Base-by-base conservation (phyloP, 64 coral and sea anemone species). In the Catalaphyllia jardinei region DNA sequence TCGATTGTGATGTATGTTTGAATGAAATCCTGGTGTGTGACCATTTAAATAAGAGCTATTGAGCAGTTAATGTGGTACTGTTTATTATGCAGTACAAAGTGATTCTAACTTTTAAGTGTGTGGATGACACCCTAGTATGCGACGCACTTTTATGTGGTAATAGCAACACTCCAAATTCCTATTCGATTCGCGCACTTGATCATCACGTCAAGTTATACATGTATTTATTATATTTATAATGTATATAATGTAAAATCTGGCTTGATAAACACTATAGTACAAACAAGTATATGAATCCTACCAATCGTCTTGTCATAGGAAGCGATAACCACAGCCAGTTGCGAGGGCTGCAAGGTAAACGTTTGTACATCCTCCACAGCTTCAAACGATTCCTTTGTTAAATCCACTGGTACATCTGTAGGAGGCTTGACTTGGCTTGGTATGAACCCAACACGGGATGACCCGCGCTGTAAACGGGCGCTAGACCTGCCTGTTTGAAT, bases 231-330 rank as follows among this genome's bases (percentile, higher is more conserved):
- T 3, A 35, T 35, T 35, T 35, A 35, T 35, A 35, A 35, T 35
- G 33, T 35, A 35, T 29, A 52, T 79, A 14, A 46, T 79, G n/a
- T 14, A 57, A 10, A 57, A 13, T 0, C 11, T 57, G 54, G 54
- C 15, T 57, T 16, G 42, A 46, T 46, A 46, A 46, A 46, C 42
- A 46, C 42, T 7, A 5, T 8, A 6, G 1, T 46, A 57, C 15
- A 57, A 57, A 57, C 1, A 57, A 12, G 54, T 28, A 24, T 7
- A 10, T 4, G 28, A 50, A 24, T 39, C 93, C 69, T 95, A 99
- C 97, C 93, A 74, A 99, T 95, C 24, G 97, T 99, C 75, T 99
- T 99, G 62, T 99, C 91, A 84, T 99, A 99, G 7, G 97, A 99
- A 3, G 97, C 92, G 31, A 99, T 85, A 14, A 99, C 97, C 52